phyloP scores from a whole-genome alignment of 1,140 invertebrate species.

The Zaprionus vittiger region DNA sequence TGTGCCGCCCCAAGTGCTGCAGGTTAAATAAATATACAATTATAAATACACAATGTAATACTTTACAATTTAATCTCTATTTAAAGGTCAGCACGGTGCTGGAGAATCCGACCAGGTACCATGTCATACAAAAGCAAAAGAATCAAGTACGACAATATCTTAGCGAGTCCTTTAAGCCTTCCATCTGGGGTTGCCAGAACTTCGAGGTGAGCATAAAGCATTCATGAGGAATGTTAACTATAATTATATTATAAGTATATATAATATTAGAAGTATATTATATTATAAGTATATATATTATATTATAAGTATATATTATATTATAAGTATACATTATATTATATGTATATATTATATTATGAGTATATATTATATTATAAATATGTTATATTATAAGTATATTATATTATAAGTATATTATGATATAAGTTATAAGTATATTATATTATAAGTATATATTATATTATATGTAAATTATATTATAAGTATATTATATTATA shows the following conservation, averaged over 20 bases:
- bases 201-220: constrained; percentile 43
- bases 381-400: background rate
- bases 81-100: constrained; percentile 91
- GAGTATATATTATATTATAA: no score
- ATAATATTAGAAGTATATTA: no score
- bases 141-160: constrained; percentile 94
- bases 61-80: background rate
- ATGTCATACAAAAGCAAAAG: constrained; percentile 95
- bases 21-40: constrained; percentile 85
- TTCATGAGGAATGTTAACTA: background rate
- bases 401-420: no score
- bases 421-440: background rate
- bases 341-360: no score
- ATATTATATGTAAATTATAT: no score
- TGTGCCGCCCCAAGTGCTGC: constrained; percentile 91
- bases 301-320: background rate
- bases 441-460: no score
- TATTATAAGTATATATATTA: no score
- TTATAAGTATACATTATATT: no score
- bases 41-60: no score
- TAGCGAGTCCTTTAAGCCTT: constrained; percentile 89
- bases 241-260: no score
- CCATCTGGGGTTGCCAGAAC: constrained; percentile 61
- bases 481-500: no score
- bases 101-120: constrained; percentile 96